Base-by-base conservation (phyloP, 2,888 invertebrate genomes). In the Phania funesta region DNA sequence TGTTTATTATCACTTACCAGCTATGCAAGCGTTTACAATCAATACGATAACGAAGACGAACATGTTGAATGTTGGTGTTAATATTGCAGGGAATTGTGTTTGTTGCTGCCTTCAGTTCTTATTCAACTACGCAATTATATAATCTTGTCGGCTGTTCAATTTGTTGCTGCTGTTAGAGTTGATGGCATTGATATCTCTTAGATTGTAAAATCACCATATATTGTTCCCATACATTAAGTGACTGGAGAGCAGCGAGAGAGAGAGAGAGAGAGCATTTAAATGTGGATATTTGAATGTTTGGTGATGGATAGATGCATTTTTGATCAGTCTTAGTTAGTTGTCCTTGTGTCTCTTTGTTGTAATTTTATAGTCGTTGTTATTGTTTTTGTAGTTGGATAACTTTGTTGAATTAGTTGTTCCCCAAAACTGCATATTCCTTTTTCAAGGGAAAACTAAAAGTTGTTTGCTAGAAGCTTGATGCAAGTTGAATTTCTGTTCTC, bases 1-100 rank as follows among this genome's bases (percentile, higher is more conserved):
- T 26, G 65, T 56, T 58, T 16, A 46, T 41, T 48, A 64, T 18
- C 20, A 91, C 91, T 91, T 86, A 91, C 91, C 91, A 85, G 91
- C 91, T 82, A 91, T 88, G 86, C 91, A 91, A 86, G 89, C 90
- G 86, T 91, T 91, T 78, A 90, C 88, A 85, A 89, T 86, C 84
- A 91, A 86, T 83, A 91, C 87, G 85, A 90, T 88, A 32, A 78
- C 67, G 86, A 91, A 87, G 82, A 89, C 87, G 85, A 91, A 88
- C 90, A 91, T 91, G 86, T 88, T 89, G 86, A 62, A 56, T 29
- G 70, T 26, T 29, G 60, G n/a, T 73, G 44, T n/a, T n/a, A 32
- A 35, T 46, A 54, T 46, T 65, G 64, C n/a, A 20, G 44, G 50
- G 3, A 18, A 50, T 22, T 6, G 26, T 11, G 26, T 46, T 2